Base-by-base conservation (phyloP, 2,888 invertebrate species). In the Orgyia antiqua region DNA sequence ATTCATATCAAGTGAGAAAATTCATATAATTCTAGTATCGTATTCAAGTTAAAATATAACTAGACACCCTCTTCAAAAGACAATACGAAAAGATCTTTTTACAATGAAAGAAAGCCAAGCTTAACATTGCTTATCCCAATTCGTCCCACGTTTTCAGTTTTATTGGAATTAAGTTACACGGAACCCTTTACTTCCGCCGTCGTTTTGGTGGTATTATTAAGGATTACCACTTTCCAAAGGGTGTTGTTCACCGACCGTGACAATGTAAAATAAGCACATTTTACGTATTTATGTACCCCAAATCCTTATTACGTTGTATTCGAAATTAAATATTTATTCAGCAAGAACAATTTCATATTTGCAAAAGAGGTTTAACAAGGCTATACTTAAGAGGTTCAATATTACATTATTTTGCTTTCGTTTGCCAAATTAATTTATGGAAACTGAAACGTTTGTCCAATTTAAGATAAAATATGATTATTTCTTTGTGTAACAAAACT, bases 131-230 rank as follows among this genome's bases (percentile, higher is more conserved):
- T 36, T 45, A 61, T 63, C 51, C 52, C 53, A 46, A 82, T 82
- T 74, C 82, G 52, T 57, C 45, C 58, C 83, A 82, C 83, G 83
- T 78, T 63, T 68, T 47, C 52, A 68, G 72, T 78, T 80, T 78
- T 77, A 79, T 79, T 75, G 73, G 80, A 70, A 78, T 80, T 82
- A 82, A 80, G 76, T 69, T 67, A 60, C 66, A 61, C 54, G 42
- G 68, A 78, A 78, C 80, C 83, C 83, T 80, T 83, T 69, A 58
- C 57, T 60, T 60, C 64, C 60, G 66, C 63, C 62, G 64, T 59
- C 73, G 56, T 71, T 75, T 73, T 68, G 61, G 56, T 57, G 52
- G 78, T 59, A 66, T 80, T 73, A 71, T 56, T 35, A 36, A 43
- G 74, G 78, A 77, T 82, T 80, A 79, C 62, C 42, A 42, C 45